phyloP scores from a whole-genome alignment of 2,888 invertebrate genomes.

The Linyphia triangularis region DNA sequence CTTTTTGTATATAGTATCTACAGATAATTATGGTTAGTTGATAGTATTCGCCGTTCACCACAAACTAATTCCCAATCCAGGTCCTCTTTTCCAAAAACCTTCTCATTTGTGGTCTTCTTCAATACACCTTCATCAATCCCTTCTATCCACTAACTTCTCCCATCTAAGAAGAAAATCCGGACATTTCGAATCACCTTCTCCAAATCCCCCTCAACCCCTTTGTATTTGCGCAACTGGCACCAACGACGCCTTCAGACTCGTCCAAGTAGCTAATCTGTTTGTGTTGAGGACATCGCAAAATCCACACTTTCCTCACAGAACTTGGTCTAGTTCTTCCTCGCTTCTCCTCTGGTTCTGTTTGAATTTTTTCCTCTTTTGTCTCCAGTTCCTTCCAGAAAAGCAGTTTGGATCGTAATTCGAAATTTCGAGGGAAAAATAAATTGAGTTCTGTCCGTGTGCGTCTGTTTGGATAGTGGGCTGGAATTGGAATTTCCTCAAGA shows the following conservation, averaged over 20 bases:
- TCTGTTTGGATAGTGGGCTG: constrained; percentile 48
- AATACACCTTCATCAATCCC: not conserved
- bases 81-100: not conserved
- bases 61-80: too few relatives aligned
- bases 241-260: not conserved
- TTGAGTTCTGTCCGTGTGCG: constrained; percentile 8
- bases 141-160: not conserved
- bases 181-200: not conserved
- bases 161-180: constrained; percentile 7
- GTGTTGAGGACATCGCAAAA: not conserved
- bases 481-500: not conserved
- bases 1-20: too few relatives aligned
- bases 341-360: not conserved
- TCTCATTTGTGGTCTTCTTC: not conserved
- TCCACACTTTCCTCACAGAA: not conserved
- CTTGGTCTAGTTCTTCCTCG: not conserved
- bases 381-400: not conserved
- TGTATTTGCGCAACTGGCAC: constrained; percentile 30
- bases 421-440: constrained; percentile 53
- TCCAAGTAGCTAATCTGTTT: not conserved
- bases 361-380: constrained; percentile 28
- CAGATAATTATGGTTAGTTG: too few relatives aligned
- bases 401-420: constrained; percentile 48
- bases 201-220: not conserved
- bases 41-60: too few relatives aligned